A percentile compares a stretch with the other conserved stretches of the same genome.
Evolutionary conservation across 2,797 vertebrate species (phyloP).

Genomic region (Distichodus sexfasciatus): DNA sequence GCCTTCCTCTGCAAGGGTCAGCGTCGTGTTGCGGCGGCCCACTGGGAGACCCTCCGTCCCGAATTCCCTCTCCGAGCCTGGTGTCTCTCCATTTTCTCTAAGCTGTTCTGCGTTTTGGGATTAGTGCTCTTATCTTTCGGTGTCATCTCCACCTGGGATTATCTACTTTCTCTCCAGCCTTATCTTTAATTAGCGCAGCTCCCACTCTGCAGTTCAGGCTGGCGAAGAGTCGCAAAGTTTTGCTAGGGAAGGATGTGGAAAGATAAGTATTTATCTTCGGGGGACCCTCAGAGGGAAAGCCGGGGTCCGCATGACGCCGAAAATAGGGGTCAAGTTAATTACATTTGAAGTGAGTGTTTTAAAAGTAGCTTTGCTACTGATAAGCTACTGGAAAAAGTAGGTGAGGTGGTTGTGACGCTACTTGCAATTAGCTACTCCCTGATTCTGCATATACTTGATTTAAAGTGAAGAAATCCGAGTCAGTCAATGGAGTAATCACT

Average conservation of each 20-base stretch:
- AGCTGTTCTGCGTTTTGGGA: conserved; percentile 25
- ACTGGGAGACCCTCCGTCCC: conserved; percentile 3
- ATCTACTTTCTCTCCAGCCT: conserved; percentile 50
- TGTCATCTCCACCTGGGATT: conserved; percentile 61
- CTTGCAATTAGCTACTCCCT: no score
- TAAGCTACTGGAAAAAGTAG: no score
- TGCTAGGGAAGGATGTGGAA: conserved; percentile 52
- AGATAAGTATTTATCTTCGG: conserved; percentile 29
- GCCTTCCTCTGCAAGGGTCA: background rate
- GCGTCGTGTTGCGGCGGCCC: conserved; percentile 2
- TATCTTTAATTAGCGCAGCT: conserved; percentile 68
- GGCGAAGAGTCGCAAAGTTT: conserved; percentile 59
- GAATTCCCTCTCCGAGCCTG: conserved; percentile 9
- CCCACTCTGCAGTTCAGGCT: conserved; percentile 47
- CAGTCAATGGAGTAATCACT: no score
- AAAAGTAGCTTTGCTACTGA: no score
- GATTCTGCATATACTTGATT: no score
- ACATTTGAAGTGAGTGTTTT: no score
- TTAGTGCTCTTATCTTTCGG: conserved; percentile 41
- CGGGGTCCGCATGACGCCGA: no score
- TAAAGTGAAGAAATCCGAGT: no score
- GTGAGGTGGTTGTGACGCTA: no score
- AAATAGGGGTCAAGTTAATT: no score
- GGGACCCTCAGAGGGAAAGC: background rate
- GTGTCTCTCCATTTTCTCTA: conserved; percentile 41